A percentile compares a stretch with the other conserved stretches of the same genome.
phyloP scores from a whole-genome alignment of 1,140 invertebrate species.

The Camponotus floridanus region DNA sequence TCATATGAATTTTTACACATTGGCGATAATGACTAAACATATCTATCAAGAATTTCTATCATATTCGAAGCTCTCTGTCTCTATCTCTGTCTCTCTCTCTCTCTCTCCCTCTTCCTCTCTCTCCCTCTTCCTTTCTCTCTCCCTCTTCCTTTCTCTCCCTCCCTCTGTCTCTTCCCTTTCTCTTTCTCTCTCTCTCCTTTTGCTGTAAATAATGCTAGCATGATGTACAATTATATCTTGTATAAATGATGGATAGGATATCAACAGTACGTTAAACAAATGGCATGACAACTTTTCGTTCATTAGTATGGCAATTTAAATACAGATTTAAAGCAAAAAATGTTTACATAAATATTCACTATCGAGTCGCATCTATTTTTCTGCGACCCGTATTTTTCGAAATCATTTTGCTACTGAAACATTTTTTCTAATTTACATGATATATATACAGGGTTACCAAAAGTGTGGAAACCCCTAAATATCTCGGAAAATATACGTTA shows the following conservation, averaged over 20 bases:
- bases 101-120: conserved; percentile 25
- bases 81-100: too few species aligned
- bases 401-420: conserved; percentile 53
- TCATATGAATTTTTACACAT: conserved; percentile 37
- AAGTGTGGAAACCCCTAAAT: too few species aligned
- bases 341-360: conserved; percentile 47
- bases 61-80: conserved; percentile 9
- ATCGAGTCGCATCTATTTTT: conserved; percentile 44
- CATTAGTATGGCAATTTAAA: conserved; percentile 26
- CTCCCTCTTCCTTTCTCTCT: neutral
- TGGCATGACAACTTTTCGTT: conserved; percentile 25
- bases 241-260: conserved; percentile 31
- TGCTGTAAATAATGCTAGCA: conserved; percentile 51
- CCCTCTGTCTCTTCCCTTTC: conserved; percentile 49
- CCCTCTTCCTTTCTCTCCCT: conserved; percentile 23
- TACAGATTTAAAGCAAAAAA: conserved; percentile 37
- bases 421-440: conserved; percentile 57
- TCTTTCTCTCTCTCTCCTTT: conserved; percentile 38
- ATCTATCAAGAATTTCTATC: conserved; percentile 55
- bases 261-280: conserved; percentile 12
- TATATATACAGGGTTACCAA: too few species aligned
- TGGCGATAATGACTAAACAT: conserved; percentile 52
- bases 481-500: too few species aligned
- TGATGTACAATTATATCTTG: conserved; percentile 16
- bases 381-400: conserved; percentile 44